Base-by-base conservation (phyloP, 1,140 invertebrate genomes). In the Trachelipus rathkii region DNA sequence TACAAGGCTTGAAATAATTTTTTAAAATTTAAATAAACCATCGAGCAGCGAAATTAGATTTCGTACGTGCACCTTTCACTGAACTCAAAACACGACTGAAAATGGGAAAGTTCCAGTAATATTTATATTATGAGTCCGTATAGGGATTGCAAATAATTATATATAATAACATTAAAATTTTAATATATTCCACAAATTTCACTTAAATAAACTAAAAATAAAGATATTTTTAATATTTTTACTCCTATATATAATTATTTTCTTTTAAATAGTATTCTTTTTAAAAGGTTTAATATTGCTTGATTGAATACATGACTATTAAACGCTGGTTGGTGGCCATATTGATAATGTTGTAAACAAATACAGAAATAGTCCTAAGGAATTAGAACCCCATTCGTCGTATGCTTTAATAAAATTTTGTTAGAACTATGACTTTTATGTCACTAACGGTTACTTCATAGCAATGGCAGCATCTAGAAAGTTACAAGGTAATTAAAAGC, bases 281-380 rank as follows among this genome's bases (percentile, higher is more conserved):
- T 60, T 13, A 15, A 60, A 60, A 60, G 50, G 8, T 19, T 60
- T 60, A 4, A 60, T 60, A 19, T 15, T 8, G 1, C 11, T 60
- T 60, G 19, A 60, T 60, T 3, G 50, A 60, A 60, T 60, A 15
- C 19, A 8, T 3, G 19, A 60, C 50, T 60, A 4, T 8, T 1
- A 60, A 60, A 19, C 50, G 11, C 19, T 60, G 50, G 50, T 60
- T 60, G 50, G 50, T 60, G 50, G 50, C 50, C 50, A 60, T 60
- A 60, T 60, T 60, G 50, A 60, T 60, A 60, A 60, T 60, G 50
- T 60, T 60, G 50, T 60, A 60, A 60, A 60, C 50, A 60, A 60
- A 60, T 60, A 60, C 50, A 60, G 1, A 3, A 60, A 1, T 60
- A 60, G 19, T 60, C 11, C 19, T 60, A 15, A 15, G 50, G 19